Conservation (phyloP, 1,140 invertebrate genomes). For the Drosophila funebris region DNA sequence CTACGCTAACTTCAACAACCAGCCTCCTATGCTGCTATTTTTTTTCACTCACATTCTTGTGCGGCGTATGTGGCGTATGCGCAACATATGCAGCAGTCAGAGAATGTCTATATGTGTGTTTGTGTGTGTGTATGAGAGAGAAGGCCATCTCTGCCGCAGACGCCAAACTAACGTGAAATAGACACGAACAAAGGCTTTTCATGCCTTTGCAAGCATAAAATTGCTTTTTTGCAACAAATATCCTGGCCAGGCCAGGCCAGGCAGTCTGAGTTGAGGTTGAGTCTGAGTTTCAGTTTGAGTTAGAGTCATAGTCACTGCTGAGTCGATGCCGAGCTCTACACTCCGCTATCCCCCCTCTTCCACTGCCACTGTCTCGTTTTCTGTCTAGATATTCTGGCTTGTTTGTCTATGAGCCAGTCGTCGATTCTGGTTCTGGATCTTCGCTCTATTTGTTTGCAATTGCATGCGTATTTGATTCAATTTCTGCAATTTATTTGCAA, state of each 20-base stretch:
- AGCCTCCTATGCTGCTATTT: constrained; percentile 21
- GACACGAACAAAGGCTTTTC: constrained; percentile 84
- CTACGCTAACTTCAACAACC: constrained; percentile 74
- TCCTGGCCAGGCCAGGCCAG: constrained; percentile 56
- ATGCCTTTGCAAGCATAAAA: constrained; percentile 83
- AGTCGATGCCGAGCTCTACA: constrained; percentile 10
- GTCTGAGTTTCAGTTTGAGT: constrained; percentile 19
- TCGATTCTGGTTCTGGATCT: background rate
- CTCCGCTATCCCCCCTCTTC: background rate
- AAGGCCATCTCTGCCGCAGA: constrained; percentile 58
- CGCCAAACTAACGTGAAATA: constrained; percentile 83
- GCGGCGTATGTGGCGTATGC: constrained; percentile 56
- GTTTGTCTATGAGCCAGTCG: constrained; percentile 40
- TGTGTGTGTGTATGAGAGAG: background rate
- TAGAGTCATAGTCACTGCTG: constrained; percentile 19
- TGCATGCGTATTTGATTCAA: constrained; percentile 82
- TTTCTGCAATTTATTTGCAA: constrained; percentile 82
- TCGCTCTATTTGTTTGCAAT: constrained; percentile 78
- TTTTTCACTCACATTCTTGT: constrained; percentile 22
- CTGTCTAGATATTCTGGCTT: constrained; percentile 17
- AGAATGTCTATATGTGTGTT: constrained; percentile 15
- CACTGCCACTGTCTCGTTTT: constrained; percentile 9
- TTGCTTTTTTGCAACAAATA: constrained; percentile 83
- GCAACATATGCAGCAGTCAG: constrained; percentile 72
- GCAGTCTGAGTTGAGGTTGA: constrained; percentile 25